Evolutionary conservation across 2,113 vertebrate species (phyloP).

Genomic region (Oreochromis aureus): DNA sequence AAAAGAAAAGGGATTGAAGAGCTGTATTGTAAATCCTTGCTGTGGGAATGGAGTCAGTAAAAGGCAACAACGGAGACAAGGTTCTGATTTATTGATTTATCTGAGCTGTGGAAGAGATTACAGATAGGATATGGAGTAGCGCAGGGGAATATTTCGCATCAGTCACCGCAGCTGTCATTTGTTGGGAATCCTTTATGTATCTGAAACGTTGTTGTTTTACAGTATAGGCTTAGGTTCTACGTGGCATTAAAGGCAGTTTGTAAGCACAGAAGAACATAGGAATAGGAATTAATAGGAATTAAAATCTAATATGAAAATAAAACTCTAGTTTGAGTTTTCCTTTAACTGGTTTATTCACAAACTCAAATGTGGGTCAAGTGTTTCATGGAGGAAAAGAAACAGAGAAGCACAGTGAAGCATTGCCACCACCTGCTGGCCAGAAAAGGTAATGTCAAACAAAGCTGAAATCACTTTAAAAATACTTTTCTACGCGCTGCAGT

Average conservation of each 20-base stretch:
- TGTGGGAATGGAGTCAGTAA: slow-evolving; percentile 18
- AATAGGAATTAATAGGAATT: background rate
- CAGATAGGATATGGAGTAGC: background rate
- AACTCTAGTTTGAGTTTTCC: background rate
- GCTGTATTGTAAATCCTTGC: background rate
- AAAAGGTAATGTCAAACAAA: background rate
- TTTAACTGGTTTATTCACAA: background rate
- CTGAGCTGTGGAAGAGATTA: background rate
- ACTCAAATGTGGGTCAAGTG: background rate
- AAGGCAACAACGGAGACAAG: slow-evolving; percentile 14
- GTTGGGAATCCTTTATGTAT: background rate
- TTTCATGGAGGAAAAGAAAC: background rate
- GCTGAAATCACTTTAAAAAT: background rate
- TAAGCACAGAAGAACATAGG: background rate
- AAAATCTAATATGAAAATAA: background rate
- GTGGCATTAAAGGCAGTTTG: background rate
- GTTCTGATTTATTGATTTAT: slow-evolving; percentile 34
- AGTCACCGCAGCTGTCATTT: background rate
- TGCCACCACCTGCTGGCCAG: slow-evolving; percentile 41
- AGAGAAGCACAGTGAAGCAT: background rate
- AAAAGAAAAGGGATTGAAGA: background rate
- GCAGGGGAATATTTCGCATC: background rate
- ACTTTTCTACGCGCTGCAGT: background rate
- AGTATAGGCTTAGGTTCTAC: background rate
- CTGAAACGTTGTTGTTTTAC: background rate